Base-by-base conservation (phyloP, 2,797 vertebrate genomes). In the Crenichthys baileyi region DNA sequence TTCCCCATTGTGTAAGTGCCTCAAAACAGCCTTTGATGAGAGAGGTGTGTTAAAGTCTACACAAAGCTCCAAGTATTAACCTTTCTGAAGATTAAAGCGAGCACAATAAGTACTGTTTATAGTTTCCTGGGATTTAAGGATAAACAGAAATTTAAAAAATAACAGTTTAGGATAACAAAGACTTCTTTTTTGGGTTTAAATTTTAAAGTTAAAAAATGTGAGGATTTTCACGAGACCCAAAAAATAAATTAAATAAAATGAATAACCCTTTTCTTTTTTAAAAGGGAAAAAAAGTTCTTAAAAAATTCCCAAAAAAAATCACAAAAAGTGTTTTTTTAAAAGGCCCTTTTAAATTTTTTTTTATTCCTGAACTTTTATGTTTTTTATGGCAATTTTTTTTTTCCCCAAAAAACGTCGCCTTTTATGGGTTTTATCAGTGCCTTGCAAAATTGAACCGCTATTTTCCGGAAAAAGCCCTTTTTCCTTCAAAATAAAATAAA, bases 1-100 rank as follows among this genome's bases (percentile, higher is more conserved):
- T 82, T 89, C 75, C 60, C 85, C 84, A 89, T 92, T 92, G 90
- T 92, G 89, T 83, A 87, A 86, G 70, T 26, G 48, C 78, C 88
- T 91, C 85, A 84, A 86, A 90, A 88, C 85, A 91, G 72, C 76
- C 90, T 92, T 90, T 92, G 92, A 91, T 84, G 91, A 58, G 70
- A 31, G 36, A 58, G 12, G 67, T 73, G 76, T 73, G 78, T 87
- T 79, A 24, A 70, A 77, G 61, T 41, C 41, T 3, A 29, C 77
- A 82, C 81, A 77, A 61, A 73, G 70, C 78, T 79, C 24, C 79
- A 70, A 77, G 85, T 58, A 67, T 70, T 78, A 67, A 13, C 74
- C 65, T 67, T 29, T 70, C 74, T 55, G 12, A 55, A 65, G 60
- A 74, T 44, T 44, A 65, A 48, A 26, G 67, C 51, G 70, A 79